Evolutionary conservation across 2,888 invertebrate genomes (phyloP), one percentile per base, ranked within the genome.

Genomic region (Ephialtes manifestator): DNA sequence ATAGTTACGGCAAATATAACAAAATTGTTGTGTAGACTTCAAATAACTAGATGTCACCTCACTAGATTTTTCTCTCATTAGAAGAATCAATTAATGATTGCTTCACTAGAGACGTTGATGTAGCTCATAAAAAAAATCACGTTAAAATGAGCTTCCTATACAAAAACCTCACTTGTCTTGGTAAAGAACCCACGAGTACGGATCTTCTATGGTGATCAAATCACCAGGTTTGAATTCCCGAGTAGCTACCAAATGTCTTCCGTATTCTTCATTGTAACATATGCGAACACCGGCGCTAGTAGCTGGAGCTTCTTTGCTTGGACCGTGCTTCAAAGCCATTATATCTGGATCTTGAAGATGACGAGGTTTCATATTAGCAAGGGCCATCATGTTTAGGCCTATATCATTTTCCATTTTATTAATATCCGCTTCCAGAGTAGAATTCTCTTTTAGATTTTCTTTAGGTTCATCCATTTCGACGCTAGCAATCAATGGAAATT

Each of bases 191-290:
- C 91, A 90, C 18, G 91, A 90, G 77, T 90, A 93, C 4, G 94
- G 94, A 80, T 92, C 87, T 81, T 94, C 94, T 1, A 92, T 88
- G n/a, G 91, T 90, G 20, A 94, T 75, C 46, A 93, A 84, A 74
- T 93, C 93, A 4, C 94, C 94, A n/a, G 94, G 92, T 74, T 90
- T 89, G 75, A 94, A 94, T 24, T 89, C 84, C 53, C 90, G 89
- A 1, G 92, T 92, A 4, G 94, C 94, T 39, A 92, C 84, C 72
- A 93, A 87, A 74, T 94, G 93, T 74, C 94, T 90, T 8, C 94
- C 94, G 77, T 90, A 94, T 87, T 91, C 91, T 82, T 91, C 85
- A 5, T 92, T 91, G 51, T 91, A 93, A 24, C 84, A 70, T 68
- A 94, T 92, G 51, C 55, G 81, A 11, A 94, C 71, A 18, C 94